These are phyloP conservation scores for Dendrophyllia cribrosa DNA, from an alignment of 64 coral and sea anemone species.

Conservation along the genomic window DNA sequence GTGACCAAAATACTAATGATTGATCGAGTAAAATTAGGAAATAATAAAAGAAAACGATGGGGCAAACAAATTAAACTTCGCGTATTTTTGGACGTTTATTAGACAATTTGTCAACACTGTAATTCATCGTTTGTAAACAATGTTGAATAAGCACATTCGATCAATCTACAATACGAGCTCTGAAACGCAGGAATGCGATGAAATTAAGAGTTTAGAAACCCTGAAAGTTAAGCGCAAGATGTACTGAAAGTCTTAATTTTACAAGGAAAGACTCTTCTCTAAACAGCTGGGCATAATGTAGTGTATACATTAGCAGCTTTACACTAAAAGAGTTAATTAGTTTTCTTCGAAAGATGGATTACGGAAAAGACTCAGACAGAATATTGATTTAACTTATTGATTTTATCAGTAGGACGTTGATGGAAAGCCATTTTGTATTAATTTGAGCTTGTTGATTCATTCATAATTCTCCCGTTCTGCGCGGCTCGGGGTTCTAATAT, in stretches of 20 bases:
- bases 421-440: neutral
- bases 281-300: neutral
- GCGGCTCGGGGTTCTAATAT: conserved; percentile 51
- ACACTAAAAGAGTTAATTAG: neutral
- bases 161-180: neutral
- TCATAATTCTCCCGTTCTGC: neutral
- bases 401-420: neutral
- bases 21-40: too few relatives aligned
- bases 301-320: neutral
- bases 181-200: conserved; percentile 10
- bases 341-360: neutral
- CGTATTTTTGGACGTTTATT: neutral
- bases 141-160: neutral
- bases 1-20: too few relatives aligned
- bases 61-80: neutral
- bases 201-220: neutral
- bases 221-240: neutral
- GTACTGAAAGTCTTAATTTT: too few relatives aligned
- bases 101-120: conserved; percentile 21
- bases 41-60: too few relatives aligned
- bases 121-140: neutral
- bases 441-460: neutral
- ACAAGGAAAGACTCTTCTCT: too few relatives aligned
- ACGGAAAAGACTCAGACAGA: neutral
- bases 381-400: conserved; percentile 3